These are phyloP conservation scores for Alexandromys fortis DNA, from an alignment of 2,113 vertebrate genomes.

Conservation along the genomic window DNA sequence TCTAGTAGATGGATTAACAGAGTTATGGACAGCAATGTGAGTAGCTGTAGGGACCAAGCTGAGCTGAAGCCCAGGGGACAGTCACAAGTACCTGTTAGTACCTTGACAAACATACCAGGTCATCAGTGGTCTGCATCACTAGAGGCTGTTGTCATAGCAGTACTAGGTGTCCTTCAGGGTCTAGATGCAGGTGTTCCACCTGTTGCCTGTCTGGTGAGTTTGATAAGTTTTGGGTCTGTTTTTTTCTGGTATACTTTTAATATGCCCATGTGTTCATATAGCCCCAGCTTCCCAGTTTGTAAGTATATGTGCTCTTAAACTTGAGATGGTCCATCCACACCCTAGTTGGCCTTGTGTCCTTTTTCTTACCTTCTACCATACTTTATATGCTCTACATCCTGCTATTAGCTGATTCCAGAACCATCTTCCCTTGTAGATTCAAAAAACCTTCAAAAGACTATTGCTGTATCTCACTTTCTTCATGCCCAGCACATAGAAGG, in stretches of 20 bases:
- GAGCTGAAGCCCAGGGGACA: neutral
- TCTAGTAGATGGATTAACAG: neutral
- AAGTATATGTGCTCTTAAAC: neutral
- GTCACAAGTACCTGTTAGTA: neutral
- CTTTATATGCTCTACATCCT: neutral
- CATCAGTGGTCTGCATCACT: neutral
- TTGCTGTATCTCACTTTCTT: neutral
- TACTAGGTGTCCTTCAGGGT: neutral
- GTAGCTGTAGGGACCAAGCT: neutral
- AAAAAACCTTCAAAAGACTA: slow-evolving; percentile 23
- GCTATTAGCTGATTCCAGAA: slow-evolving; percentile 38
- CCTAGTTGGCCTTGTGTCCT: neutral
- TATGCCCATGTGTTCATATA: neutral
- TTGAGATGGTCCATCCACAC: neutral
- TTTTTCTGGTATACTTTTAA: neutral
- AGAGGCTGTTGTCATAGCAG: neutral
- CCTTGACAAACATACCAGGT: neutral
- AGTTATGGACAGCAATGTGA: neutral
- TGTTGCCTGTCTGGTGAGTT: neutral
- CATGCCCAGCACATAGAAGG: slow-evolving; percentile 4
- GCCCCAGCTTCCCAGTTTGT: neutral
- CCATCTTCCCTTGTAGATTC: slow-evolving; percentile 1
- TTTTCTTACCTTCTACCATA: neutral
- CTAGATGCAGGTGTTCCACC: neutral
- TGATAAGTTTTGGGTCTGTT: neutral